Evolutionary conservation across 2,888 invertebrate species (phyloP).

Genomic region (Melipona beecheii): DNA sequence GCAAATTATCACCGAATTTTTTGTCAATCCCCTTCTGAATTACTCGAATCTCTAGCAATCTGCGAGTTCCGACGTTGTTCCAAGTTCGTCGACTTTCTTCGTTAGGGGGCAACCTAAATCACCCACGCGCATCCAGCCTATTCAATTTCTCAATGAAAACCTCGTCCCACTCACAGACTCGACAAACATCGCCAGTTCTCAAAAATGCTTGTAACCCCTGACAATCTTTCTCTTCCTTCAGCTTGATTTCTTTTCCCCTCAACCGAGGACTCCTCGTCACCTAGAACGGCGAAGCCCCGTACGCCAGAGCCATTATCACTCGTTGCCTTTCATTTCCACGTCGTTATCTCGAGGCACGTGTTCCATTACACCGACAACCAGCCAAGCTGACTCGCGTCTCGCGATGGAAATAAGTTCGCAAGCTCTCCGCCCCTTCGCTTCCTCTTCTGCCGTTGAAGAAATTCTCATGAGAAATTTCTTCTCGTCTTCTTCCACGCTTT

Average conservation of each 20-base stretch:
- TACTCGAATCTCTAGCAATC: neutral
- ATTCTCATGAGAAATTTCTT: neutral
- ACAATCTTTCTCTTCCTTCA: neutral
- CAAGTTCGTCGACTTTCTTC: neutral
- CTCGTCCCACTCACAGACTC: neutral
- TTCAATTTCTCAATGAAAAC: slow-evolving; percentile 3
- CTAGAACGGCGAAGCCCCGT: slow-evolving; percentile 9
- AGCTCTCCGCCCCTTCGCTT: too few relatives aligned
- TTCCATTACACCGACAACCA: slow-evolving; percentile 29
- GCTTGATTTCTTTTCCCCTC: neutral
- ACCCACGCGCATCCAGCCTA: neutral
- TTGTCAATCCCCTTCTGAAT: neutral
- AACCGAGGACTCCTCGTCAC: neutral
- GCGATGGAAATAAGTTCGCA: slow-evolving; percentile 18
- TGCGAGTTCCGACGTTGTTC: neutral
- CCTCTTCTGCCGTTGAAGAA: neutral
- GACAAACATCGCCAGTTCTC: too few relatives aligned
- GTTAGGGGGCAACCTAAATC: neutral
- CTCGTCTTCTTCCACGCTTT: neutral
- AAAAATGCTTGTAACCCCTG: neutral
- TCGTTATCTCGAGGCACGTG: slow-evolving; percentile 51
- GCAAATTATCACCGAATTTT: neutral
- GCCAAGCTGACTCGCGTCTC: neutral
- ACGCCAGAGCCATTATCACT: slow-evolving; percentile 38
- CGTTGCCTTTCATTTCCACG: slow-evolving; percentile 52